These are phyloP conservation scores for Beaufortia kweichowensis DNA, from an alignment of 2,113 vertebrate genomes.

Conservation along the genomic window DNA sequence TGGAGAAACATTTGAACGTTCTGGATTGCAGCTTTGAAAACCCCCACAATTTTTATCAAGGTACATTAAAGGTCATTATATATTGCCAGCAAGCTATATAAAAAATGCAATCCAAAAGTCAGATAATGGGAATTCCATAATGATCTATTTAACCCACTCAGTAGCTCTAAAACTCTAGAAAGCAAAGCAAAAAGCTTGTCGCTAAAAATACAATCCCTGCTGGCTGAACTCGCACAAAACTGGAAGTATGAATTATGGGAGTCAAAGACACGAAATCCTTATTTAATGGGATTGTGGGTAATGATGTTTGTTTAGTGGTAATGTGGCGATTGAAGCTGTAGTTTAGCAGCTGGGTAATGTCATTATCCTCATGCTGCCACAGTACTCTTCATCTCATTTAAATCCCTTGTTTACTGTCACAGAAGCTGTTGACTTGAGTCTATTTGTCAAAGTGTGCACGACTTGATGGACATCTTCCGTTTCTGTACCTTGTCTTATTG, in stretches of 20 bases:
- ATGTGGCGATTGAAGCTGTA: slow-evolving; percentile 11
- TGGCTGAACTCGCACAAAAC: not conserved
- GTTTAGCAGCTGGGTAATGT: slow-evolving; percentile 30
- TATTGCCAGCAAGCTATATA: not conserved
- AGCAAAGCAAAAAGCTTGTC: too few species aligned
- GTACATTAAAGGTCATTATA: not conserved
- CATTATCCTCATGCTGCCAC: slow-evolving; percentile 26
- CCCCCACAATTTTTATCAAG: too few species aligned
- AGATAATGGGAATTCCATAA: too few species aligned
- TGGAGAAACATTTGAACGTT: too few species aligned
- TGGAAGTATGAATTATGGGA: not conserved
- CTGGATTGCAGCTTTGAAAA: too few species aligned
- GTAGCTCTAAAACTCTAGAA: too few species aligned
- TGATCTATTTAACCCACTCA: too few species aligned
- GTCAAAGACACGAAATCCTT: slow-evolving; percentile 12
- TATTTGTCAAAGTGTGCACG: slow-evolving; percentile 16
- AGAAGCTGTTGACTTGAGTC: slow-evolving; percentile 23
- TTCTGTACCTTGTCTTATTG: not conserved
- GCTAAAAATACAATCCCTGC: not conserved
- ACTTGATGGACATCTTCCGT: slow-evolving; percentile 12
- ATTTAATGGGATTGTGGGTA: slow-evolving; percentile 25
- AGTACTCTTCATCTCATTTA: slow-evolving; percentile 40
- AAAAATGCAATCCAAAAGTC: too few species aligned
- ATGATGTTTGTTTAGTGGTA: slow-evolving; percentile 37
- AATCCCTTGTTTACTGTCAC: slow-evolving; percentile 34